Evolutionary conservation across 2,113 vertebrate genomes (phyloP).

Genomic region (Heloderma charlesbogerti): DNA sequence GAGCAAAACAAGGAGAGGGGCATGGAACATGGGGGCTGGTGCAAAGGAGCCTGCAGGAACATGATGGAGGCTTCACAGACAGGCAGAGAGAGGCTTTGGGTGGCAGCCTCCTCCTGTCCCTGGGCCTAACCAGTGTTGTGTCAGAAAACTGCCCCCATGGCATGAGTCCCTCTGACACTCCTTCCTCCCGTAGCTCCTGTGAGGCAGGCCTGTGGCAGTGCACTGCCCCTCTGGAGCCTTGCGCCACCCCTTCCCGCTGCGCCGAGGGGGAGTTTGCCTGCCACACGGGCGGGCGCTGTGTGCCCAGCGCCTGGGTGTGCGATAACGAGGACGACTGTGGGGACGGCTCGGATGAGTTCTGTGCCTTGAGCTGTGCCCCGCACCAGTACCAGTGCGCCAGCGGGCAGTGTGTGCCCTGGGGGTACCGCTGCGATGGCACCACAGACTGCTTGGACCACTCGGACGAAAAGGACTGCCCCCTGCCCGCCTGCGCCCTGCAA

Average conservation of each 20-base stretch:
- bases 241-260: constrained; percentile 69
- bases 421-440: constrained; percentile 83
- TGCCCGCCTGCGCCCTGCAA: constrained; percentile 73
- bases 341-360: constrained; percentile 89
- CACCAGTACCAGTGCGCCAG: constrained; percentile 78
- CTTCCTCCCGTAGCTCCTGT: constrained; percentile 78
- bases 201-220: constrained; percentile 82
- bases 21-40: too few relatives aligned
- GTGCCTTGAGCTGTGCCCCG: constrained; percentile 76
- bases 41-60: background rate
- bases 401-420: constrained; percentile 82
- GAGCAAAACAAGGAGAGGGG: too few relatives aligned
- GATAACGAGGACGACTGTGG: constrained; percentile 93
- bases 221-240: constrained; percentile 42
- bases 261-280: constrained; percentile 82
- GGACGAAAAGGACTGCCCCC: constrained; percentile 83
- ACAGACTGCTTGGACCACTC: constrained; percentile 86
- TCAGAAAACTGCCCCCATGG: accelerated
- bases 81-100: too few relatives aligned
- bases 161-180: background rate
- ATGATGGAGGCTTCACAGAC: too few relatives aligned
- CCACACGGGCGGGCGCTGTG: constrained; percentile 76
- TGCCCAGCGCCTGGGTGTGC: constrained; percentile 87
- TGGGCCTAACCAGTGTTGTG: background rate
- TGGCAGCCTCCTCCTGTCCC: too few relatives aligned